These are phyloP conservation scores for Chlamydotis undulata DNA, from an alignment of 2,113 vertebrate species.

Conservation along the genomic window DNA sequence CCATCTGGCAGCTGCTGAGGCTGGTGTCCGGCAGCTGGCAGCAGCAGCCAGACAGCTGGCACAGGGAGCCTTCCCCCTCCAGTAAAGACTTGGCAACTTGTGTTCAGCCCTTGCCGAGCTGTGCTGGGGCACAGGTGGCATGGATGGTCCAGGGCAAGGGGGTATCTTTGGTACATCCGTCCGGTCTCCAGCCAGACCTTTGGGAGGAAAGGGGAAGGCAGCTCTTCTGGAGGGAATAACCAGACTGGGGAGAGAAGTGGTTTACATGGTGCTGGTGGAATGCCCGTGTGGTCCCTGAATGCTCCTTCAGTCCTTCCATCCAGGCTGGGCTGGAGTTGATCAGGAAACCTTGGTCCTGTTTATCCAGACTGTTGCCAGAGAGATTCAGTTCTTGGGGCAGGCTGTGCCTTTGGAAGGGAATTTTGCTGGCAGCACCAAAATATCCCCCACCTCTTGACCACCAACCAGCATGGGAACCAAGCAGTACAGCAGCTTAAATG, in stretches of 20 bases:
- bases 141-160: not conserved
- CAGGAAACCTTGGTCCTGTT: not conserved
- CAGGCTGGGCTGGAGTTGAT: not conserved
- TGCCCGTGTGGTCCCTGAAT: not conserved
- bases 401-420: not conserved
- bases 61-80: not conserved
- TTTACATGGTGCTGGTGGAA: not conserved
- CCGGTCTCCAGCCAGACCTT: not conserved
- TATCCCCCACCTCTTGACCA: not conserved
- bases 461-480: not conserved
- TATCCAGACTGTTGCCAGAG: not conserved
- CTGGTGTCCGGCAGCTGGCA: not conserved
- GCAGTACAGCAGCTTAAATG: not conserved
- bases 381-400: not conserved
- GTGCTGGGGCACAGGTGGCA: not conserved
- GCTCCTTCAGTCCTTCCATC: not conserved
- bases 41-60: not conserved
- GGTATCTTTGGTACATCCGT: not conserved
- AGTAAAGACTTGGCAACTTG: not conserved
- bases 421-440: not conserved
- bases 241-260: not conserved
- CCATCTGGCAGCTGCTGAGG: not conserved
- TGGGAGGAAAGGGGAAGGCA: not conserved
- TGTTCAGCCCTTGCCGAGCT: not conserved
- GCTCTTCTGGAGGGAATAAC: not conserved